phyloP scores from a whole-genome alignment of 2,113 vertebrate genomes.

The Hassar affinis region DNA sequence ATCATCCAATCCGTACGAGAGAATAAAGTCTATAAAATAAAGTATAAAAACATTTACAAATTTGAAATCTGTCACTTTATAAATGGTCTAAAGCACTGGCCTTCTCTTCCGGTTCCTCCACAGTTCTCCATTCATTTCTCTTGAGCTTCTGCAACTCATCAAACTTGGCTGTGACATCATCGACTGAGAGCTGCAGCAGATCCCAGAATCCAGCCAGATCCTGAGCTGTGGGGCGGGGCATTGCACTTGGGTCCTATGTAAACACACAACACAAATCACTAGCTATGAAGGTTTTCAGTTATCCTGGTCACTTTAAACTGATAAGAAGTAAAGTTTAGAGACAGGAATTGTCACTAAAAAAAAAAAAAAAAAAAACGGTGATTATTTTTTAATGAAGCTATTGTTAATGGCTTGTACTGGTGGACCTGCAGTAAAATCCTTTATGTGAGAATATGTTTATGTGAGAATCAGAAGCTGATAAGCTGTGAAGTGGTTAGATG shows the following conservation, averaged over 20 bases:
- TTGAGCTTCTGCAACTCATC: constrained; percentile 95
- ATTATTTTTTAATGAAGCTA: neutral
- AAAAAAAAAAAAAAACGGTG: neutral
- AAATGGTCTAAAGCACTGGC: constrained; percentile 60
- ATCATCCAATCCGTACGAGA: no score
- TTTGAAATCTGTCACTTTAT: no score
- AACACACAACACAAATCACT: neutral
- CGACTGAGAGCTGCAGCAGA: constrained; percentile 94
- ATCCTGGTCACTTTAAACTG: neutral
- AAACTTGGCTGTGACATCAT: constrained; percentile 98
- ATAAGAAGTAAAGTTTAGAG: neutral
- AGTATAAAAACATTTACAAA: no score
- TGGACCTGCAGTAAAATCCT: neutral
- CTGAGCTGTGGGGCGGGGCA: constrained; percentile 97
- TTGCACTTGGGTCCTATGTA: constrained; percentile 92
- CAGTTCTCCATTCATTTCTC: constrained; percentile 87
- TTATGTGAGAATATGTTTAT: neutral
- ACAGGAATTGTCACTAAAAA: neutral
- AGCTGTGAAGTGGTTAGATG: neutral
- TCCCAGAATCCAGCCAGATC: constrained; percentile 99
- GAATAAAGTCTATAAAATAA: no score
- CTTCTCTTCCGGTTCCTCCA: constrained; percentile 90
- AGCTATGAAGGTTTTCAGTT: neutral
- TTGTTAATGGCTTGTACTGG: neutral
- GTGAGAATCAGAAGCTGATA: neutral